These are phyloP conservation scores for Megastigmus dorsalis DNA, from an alignment of 2,888 invertebrate genomes.

Conservation along the genomic window DNA sequence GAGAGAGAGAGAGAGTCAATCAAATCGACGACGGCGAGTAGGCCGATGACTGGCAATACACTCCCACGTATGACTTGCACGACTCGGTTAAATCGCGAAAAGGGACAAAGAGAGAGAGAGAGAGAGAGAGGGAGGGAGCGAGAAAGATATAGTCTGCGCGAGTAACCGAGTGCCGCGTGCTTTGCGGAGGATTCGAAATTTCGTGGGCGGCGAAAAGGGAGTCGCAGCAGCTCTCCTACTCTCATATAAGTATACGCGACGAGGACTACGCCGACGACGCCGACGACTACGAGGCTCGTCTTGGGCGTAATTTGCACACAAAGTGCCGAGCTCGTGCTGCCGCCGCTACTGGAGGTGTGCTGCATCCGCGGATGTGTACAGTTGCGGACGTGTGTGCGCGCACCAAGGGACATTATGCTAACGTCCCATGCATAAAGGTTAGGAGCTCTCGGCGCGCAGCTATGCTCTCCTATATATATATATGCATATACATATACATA, in stretches of 20 bases:
- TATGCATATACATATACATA: too few relatives aligned
- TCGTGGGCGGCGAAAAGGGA: constrained; percentile 55
- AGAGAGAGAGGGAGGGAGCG: too few relatives aligned
- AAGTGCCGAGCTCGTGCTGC: too few relatives aligned
- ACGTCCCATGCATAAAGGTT: constrained; percentile 63
- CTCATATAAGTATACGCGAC: constrained; percentile 58
- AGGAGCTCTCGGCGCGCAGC: constrained; percentile 36
- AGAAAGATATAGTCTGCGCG: too few relatives aligned
- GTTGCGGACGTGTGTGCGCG: constrained; percentile 48
- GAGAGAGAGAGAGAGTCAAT: constrained; percentile 24
- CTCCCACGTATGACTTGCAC: constrained; percentile 18
- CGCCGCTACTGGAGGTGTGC: constrained; percentile 58
- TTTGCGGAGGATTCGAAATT: constrained; percentile 32
- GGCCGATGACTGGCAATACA: constrained; percentile 6
- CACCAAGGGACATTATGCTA: constrained; percentile 69
- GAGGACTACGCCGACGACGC: too few relatives aligned
- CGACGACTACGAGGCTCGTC: constrained; percentile 63
- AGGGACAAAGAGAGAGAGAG: neutral
- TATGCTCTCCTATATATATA: too few relatives aligned
- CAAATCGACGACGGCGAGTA: constrained; percentile 39
- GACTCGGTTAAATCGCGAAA: constrained; percentile 25
- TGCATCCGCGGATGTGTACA: constrained; percentile 47
- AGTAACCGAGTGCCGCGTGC: too few relatives aligned
- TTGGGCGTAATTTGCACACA: constrained; percentile 73
- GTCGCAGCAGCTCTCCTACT: constrained; percentile 27